Conservation (phyloP, 1,140 invertebrate species). For the Oncopodura yosiiana region DNA sequence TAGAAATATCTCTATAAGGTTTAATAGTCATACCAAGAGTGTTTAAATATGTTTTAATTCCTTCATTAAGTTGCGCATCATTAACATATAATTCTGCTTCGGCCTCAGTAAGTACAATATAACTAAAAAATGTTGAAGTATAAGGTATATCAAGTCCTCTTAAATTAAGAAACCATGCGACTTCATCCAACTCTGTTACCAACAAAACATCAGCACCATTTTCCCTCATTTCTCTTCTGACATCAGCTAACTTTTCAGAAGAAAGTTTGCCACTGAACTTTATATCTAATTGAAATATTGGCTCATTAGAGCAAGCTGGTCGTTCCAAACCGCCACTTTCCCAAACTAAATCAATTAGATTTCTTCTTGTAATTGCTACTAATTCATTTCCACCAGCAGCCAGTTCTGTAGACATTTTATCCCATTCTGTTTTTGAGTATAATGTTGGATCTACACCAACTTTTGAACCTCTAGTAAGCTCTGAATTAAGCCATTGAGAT, state of each 20-base stretch:
- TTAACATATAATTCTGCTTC: conserved; percentile 62
- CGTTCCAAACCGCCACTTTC: conserved; percentile 48
- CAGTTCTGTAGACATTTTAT: conserved; percentile 51
- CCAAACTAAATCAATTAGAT: conserved; percentile 74
- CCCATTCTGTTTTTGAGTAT: conserved; percentile 63
- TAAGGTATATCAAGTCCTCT: conserved; percentile 89
- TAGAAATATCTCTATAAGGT: no score
- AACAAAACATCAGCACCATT: conserved; percentile 58
- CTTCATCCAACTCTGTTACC: conserved; percentile 76
- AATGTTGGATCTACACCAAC: conserved; percentile 76
- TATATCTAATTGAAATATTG: conserved; percentile 46
- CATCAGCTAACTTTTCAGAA: conserved; percentile 55
- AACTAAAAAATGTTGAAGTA: conserved; percentile 93
- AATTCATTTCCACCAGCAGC: conserved; percentile 51
- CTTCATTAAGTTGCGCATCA: no score
- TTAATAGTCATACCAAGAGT: no score
- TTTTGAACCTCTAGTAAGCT: conserved; percentile 57
- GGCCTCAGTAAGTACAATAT: conserved; percentile 56
- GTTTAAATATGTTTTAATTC: no score
- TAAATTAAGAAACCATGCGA: conserved; percentile 85
- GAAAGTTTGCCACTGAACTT: conserved; percentile 48
- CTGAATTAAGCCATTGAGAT: conserved; percentile 61
- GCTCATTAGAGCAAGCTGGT: conserved; percentile 43
- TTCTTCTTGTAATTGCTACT: conserved; percentile 58
- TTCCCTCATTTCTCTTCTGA: conserved; percentile 59